phyloP scores from a whole-genome alignment of 2,888 invertebrate species.

The Crematogaster levior region DNA sequence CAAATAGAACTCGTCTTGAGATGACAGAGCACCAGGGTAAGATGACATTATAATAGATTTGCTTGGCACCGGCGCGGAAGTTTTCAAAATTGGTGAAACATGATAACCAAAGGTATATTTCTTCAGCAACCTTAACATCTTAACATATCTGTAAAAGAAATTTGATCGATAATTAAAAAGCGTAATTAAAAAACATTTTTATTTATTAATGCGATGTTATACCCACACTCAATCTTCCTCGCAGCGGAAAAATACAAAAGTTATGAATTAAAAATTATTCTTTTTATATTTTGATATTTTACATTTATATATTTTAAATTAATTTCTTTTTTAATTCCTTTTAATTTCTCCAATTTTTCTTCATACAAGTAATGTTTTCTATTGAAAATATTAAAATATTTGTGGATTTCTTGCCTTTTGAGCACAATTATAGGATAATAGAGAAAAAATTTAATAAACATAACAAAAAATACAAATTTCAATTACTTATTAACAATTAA shows the following conservation, averaged over 20 bases:
- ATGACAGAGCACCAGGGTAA: constrained; percentile 93
- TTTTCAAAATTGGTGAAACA: constrained; percentile 86
- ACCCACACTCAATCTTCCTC: constrained; percentile 58
- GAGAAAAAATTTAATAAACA: too few species aligned
- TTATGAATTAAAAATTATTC: background rate
- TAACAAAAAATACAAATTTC: too few species aligned
- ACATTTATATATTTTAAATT: background rate
- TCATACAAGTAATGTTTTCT: background rate
- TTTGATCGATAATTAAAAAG: background rate
- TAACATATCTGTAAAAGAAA: constrained; percentile 88
- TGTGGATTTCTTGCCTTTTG: too few species aligned
- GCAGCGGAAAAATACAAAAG: constrained; percentile 48
- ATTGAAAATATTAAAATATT: too few species aligned
- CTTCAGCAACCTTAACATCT: constrained; percentile 94
- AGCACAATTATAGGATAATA: too few species aligned
- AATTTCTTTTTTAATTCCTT: background rate
- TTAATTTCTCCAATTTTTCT: background rate
- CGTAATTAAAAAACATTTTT: background rate
- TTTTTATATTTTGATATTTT: background rate
- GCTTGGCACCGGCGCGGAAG: constrained; percentile 88
- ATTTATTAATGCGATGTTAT: constrained; percentile 17
- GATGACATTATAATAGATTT: constrained; percentile 92
- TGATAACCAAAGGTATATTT: constrained; percentile 93
- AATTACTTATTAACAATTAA: too few species aligned
- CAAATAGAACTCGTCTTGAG: constrained; percentile 94